These are phyloP conservation scores for human DNA, from an alignment of 2,113 vertebrate genomes.

Conservation along the genomic window DNA sequence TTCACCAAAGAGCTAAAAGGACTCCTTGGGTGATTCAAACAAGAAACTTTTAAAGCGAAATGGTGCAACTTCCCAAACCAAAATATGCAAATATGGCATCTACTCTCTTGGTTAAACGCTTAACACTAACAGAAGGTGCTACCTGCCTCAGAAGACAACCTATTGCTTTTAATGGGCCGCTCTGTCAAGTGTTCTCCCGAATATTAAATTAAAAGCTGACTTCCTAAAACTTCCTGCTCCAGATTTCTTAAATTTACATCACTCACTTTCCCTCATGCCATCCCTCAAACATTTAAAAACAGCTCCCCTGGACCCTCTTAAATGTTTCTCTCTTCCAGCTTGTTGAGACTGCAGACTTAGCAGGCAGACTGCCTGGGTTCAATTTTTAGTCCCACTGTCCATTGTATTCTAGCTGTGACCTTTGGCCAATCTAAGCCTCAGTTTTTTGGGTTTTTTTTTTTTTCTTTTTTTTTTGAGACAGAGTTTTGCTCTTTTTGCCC, in stretches of 20 bases:
- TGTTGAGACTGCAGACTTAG: neutral
- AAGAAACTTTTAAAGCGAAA: conserved; percentile 16
- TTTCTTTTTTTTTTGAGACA: too few species aligned
- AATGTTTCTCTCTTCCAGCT: neutral
- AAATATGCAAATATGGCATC: neutral
- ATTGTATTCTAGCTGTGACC: neutral
- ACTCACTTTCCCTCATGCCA: neutral
- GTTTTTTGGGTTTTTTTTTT: neutral
- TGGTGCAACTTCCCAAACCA: neutral
- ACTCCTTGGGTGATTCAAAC: neutral
- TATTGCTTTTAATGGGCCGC: neutral
- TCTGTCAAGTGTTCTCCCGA: neutral
- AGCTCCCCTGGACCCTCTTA: neutral
- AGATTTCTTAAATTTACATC: neutral
- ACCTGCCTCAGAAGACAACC: neutral
- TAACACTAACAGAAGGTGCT: neutral
- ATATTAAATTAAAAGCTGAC: neutral
- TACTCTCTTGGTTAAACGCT: neutral
- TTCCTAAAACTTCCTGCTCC: neutral
- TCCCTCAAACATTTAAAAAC: neutral
- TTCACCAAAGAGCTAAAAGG: neutral
- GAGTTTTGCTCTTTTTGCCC: too few species aligned
- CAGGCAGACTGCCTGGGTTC: neutral
- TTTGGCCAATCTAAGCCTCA: neutral
- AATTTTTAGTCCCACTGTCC: neutral